Percentiles rank a stretch among this genome's conserved stretches.
Evolutionary conservation across 2,797 vertebrate genomes (phyloP).

Genomic region (Mustela erminea): DNA sequence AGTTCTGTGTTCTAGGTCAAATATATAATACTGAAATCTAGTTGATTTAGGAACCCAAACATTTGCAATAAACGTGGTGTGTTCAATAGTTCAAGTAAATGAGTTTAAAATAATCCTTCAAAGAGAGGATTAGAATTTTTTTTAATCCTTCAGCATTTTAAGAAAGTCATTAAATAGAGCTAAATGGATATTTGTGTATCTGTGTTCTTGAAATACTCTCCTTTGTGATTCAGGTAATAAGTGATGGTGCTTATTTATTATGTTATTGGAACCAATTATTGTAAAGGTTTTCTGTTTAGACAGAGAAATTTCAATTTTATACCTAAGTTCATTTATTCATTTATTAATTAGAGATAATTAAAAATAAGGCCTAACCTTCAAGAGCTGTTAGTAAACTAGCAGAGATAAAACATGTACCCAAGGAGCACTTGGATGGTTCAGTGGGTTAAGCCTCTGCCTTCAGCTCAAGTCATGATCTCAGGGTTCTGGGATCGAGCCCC

Average conservation of each 20-base stretch:
- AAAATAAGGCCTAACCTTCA: not conserved
- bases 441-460: too few relatives aligned
- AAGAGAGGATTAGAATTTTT: not conserved
- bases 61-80: constrained; percentile 37
- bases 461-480: too few relatives aligned
- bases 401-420: not conserved
- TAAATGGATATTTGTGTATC: not conserved
- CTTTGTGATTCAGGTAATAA: constrained; percentile 57
- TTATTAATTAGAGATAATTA: constrained; percentile 21
- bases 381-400: not conserved
- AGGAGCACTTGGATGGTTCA: too few relatives aligned
- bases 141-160: not conserved
- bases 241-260: constrained; percentile 7
- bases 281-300: constrained; percentile 19
- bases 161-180: not conserved
- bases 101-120: constrained; percentile 43
- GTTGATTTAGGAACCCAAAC: constrained; percentile 36
- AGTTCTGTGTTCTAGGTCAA: not conserved
- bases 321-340: not conserved
- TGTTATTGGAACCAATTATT: constrained; percentile 18
- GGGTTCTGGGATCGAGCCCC: too few relatives aligned
- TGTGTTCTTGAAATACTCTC: not conserved
- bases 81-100: constrained; percentile 55
- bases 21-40: constrained; percentile 49
- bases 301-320: constrained; percentile 40